These are phyloP conservation scores for Pholis gunnellus DNA, from an alignment of 2,113 vertebrate species.

Conservation along the genomic window DNA sequence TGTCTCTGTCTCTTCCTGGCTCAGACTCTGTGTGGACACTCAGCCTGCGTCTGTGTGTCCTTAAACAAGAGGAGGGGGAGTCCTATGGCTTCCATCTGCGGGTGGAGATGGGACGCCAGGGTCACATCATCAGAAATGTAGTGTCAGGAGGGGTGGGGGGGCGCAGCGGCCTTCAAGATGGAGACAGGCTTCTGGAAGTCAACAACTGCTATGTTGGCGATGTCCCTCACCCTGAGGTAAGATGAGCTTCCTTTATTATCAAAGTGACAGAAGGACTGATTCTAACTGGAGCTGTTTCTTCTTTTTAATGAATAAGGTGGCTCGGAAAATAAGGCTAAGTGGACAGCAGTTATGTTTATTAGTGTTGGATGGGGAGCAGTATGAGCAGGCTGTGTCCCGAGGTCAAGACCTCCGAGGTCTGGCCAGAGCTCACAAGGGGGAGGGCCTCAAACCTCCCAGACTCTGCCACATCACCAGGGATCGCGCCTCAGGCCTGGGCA, in stretches of 20 bases:
- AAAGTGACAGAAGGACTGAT: not conserved
- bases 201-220: conserved; percentile 85
- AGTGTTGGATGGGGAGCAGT: conserved; percentile 78
- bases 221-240: conserved; percentile 84
- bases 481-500: conserved; percentile 84
- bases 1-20: conserved; percentile 19
- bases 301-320: conserved; percentile 81
- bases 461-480: conserved; percentile 86
- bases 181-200: conserved; percentile 91
- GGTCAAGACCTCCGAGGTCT: conserved; percentile 64
- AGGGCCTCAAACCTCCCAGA: conserved; percentile 74
- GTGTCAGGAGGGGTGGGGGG: conserved; percentile 82
- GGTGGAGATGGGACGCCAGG: conserved; percentile 73
- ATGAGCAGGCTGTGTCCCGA: conserved; percentile 72
- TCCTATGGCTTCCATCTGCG: conserved; percentile 88
- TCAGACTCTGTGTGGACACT: conserved; percentile 40
- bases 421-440: conserved; percentile 14
- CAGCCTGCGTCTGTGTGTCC: conserved; percentile 85
- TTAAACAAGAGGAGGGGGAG: conserved; percentile 82
- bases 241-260: conserved; percentile 18
- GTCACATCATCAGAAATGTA: conserved; percentile 87
- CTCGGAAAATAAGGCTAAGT: conserved; percentile 86
- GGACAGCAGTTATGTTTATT: conserved; percentile 87
- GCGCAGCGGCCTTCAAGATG: conserved; percentile 85
- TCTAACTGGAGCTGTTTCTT: not conserved